Evolutionary conservation across 2,888 invertebrate genomes (phyloP).

Genomic region (Luffia ferchaultella): DNA sequence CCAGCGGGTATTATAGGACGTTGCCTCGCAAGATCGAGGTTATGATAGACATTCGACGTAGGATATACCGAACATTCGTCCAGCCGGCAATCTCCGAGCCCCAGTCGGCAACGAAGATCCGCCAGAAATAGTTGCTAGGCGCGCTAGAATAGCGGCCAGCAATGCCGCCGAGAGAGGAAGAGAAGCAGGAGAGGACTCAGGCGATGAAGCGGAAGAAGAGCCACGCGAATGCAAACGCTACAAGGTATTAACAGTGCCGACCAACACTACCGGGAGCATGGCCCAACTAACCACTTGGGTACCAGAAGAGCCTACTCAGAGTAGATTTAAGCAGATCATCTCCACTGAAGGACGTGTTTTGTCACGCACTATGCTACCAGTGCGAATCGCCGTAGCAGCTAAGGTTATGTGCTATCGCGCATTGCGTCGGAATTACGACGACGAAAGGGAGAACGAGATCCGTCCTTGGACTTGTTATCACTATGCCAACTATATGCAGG

Average conservation of each 20-base stretch:
- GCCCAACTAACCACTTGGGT: not conserved
- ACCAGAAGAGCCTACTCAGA: not conserved
- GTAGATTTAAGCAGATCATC: not conserved
- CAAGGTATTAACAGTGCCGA: not conserved
- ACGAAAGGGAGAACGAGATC: not conserved
- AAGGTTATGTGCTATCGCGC: too few relatives aligned
- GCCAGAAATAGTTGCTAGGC: not conserved
- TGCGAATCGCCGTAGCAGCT: not conserved
- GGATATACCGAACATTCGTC: not conserved
- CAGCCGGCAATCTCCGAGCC: not conserved
- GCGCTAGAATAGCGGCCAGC: not conserved
- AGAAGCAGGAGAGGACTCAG: not conserved
- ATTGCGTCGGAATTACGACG: too few relatives aligned
- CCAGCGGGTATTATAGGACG: constrained; percentile 9
- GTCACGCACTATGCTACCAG: not conserved
- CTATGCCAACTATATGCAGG: too few relatives aligned
- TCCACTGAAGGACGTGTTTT: not conserved
- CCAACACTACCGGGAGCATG: not conserved
- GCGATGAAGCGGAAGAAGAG: not conserved
- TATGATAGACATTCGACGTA: not conserved
- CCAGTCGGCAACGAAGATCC: not conserved
- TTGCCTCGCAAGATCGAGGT: not conserved
- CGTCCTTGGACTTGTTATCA: too few relatives aligned
- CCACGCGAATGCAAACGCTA: not conserved
- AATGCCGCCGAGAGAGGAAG: not conserved